These are phyloP conservation scores for Drosophila ezoana DNA, from an alignment of 2,888 invertebrate species.

Conservation along the genomic window DNA sequence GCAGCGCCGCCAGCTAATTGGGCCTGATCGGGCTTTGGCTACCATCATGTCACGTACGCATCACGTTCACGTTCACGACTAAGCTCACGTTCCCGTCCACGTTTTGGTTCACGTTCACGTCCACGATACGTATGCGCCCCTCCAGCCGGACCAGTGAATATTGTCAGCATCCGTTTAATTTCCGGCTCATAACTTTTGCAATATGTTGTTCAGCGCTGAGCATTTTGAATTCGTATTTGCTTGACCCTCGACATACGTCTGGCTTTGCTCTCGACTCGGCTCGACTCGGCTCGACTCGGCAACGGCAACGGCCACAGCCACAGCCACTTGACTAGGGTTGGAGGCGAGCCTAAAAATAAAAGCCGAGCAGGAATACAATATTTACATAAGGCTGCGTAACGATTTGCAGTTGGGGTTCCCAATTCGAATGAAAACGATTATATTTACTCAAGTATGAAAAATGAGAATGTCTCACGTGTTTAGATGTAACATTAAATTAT, in stretches of 20 bases:
- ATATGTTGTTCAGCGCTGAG: slow-evolving; percentile 34
- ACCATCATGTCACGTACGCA: slow-evolving; percentile 10
- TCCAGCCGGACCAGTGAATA: slow-evolving; percentile 39
- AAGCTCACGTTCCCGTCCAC: background rate
- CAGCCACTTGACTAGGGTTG: slow-evolving; percentile 12
- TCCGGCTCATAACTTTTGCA: slow-evolving; percentile 77
- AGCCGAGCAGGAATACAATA: background rate
- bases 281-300: background rate
- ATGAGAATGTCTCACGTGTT: too few relatives aligned
- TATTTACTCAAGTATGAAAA: too few relatives aligned
- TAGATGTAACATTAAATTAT: too few relatives aligned
- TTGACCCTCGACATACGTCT: slow-evolving; percentile 29
- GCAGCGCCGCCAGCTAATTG: slow-evolving; percentile 13
- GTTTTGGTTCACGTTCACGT: background rate
- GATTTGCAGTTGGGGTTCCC: too few relatives aligned
- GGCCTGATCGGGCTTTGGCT: slow-evolving; percentile 1
- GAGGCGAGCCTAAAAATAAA: background rate
- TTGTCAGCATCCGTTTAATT: slow-evolving; percentile 72
- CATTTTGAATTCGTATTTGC: slow-evolving; percentile 22
- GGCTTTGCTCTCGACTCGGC: background rate
- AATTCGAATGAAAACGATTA: too few relatives aligned
- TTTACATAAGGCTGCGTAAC: too few relatives aligned
- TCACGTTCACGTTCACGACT: background rate
- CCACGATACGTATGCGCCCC: slow-evolving; percentile 31
- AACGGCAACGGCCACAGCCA: background rate